Conservation (phyloP, 2,888 invertebrate species). For the Bombyx huttoni region DNA sequence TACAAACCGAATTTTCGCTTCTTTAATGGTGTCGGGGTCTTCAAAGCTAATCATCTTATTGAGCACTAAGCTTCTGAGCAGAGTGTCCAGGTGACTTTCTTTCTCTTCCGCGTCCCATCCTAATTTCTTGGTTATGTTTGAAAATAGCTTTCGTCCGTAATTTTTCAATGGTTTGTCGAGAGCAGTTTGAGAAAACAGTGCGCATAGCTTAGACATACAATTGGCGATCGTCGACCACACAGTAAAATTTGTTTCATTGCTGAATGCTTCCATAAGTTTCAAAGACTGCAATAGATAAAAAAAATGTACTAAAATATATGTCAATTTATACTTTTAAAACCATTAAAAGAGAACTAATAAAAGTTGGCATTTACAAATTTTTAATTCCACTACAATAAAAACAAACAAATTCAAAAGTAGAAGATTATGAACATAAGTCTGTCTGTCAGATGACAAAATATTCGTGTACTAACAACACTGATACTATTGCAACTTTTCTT, state of each 20-base stretch:
- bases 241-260: constrained; percentile 90
- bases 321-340: too few species aligned
- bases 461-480: too few species aligned
- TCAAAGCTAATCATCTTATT: constrained; percentile 86
- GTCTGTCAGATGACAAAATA: too few species aligned
- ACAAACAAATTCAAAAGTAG: too few species aligned
- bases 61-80: constrained; percentile 88
- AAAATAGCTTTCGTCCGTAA: constrained; percentile 82
- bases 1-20: constrained; percentile 78
- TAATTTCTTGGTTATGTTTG: constrained; percentile 78
- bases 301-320: constrained; percentile 62
- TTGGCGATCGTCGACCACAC: constrained; percentile 92
- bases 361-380: too few species aligned
- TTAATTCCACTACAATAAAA: too few species aligned
- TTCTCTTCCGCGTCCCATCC: constrained; percentile 89
- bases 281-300: constrained; percentile 59
- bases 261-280: constrained; percentile 87
- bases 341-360: too few species aligned
- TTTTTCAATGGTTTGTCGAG: constrained; percentile 79
- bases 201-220: constrained; percentile 82
- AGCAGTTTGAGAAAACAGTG: constrained; percentile 85
- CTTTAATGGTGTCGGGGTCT: constrained; percentile 81
- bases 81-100: constrained; percentile 89
- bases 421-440: too few species aligned
- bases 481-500: too few species aligned